Percentiles rank a stretch among this genome's conserved stretches.
Evolutionary conservation across 2,888 invertebrate genomes (phyloP).

Genomic region (Coelinius sp.): DNA sequence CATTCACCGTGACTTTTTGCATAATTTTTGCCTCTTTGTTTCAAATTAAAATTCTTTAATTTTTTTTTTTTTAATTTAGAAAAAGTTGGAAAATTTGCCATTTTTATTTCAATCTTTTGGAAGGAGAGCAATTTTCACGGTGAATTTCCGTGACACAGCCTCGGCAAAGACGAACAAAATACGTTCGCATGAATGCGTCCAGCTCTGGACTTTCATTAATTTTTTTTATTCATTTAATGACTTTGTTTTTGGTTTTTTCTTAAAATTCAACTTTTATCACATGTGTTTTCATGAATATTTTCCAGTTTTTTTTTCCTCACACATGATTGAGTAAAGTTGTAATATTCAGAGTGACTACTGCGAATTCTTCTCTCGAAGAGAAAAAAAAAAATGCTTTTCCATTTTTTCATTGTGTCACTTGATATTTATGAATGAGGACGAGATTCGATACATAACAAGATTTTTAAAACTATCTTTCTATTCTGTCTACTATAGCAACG

Average conservation of each 20-base stretch:
- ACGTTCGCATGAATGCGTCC: conserved; percentile 6
- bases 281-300: conserved; percentile 12
- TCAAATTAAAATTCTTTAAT: background rate
- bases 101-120: background rate
- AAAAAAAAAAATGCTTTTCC: background rate
- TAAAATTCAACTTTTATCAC: background rate
- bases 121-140: conserved; percentile 24
- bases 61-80: background rate
- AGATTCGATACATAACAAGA: conserved; percentile 11
- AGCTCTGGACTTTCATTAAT: conserved; percentile 21
- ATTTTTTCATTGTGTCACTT: background rate
- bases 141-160: conserved; percentile 52
- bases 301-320: background rate
- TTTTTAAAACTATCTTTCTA: background rate
- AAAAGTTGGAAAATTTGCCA: background rate
- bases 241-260: background rate
- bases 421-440: conserved; percentile 7
- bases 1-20: conserved; percentile 12
- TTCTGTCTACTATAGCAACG: conserved; percentile 9
- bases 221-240: background rate
- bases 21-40: background rate
- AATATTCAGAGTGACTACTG: background rate
- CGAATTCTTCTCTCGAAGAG: background rate
- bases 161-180: conserved; percentile 45
- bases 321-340: conserved; percentile 6